These are phyloP conservation scores for Aphidius colemani DNA, from an alignment of 2,888 invertebrate genomes.

Conservation along the genomic window DNA sequence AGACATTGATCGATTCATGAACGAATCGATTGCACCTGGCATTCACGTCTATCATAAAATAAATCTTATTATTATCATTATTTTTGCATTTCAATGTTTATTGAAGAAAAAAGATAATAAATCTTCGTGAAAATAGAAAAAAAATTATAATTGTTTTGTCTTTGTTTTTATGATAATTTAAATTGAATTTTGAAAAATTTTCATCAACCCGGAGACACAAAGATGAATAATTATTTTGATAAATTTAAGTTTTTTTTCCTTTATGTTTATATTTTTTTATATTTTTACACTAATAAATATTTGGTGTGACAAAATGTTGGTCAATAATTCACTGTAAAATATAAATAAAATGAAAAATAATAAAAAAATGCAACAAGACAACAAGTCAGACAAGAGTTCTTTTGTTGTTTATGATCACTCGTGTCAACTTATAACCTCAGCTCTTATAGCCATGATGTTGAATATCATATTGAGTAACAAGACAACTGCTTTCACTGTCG, in stretches of 20 bases:
- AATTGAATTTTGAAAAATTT: too few species aligned
- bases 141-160: background rate
- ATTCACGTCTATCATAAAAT: conserved; percentile 26
- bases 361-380: background rate
- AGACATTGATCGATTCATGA: conserved; percentile 39
- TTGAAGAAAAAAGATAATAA: too few species aligned
- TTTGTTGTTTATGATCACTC: conserved; percentile 47
- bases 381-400: conserved; percentile 12
- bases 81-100: background rate
- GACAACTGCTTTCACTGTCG: conserved; percentile 52
- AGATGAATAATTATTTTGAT: too few species aligned
- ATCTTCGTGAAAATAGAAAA: too few species aligned
- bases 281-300: too few species aligned
- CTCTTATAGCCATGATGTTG: conserved; percentile 8
- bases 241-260: too few species aligned
- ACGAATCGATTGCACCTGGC: conserved; percentile 36
- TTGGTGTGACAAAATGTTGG: too few species aligned
- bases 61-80: background rate
- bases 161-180: background rate
- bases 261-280: too few species aligned
- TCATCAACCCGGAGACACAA: too few species aligned
- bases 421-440: too few species aligned
- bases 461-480: conserved; percentile 52
- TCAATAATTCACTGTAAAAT: too few species aligned
- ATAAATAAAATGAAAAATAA: too few species aligned